Conservation (phyloP, 2,113 vertebrate species). For the Pachycephala philippinensis region DNA sequence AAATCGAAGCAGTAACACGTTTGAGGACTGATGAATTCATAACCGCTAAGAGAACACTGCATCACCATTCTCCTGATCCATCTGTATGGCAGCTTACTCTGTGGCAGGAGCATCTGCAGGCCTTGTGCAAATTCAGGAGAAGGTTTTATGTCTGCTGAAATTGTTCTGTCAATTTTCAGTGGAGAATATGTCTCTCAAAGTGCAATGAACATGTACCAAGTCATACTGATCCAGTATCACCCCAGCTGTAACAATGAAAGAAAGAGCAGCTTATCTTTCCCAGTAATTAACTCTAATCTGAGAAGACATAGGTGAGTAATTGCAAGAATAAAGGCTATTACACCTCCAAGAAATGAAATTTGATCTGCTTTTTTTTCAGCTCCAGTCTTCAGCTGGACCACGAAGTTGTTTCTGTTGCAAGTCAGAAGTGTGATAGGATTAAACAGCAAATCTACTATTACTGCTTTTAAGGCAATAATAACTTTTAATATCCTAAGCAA, state of each 20-base stretch:
- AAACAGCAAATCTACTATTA: background rate
- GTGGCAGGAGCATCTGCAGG: background rate
- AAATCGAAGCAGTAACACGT: background rate
- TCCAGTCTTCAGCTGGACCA: background rate
- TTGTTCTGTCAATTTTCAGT: background rate
- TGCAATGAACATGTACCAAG: background rate
- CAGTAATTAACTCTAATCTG: slow-evolving; percentile 21
- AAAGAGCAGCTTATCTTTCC: background rate
- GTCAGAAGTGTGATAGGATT: background rate
- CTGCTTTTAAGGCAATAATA: background rate
- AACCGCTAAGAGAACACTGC: background rate
- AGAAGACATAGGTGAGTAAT: background rate
- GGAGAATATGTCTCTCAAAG: background rate
- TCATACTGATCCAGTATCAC: background rate
- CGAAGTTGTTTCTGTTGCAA: background rate
- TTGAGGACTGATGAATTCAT: background rate
- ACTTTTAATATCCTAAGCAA: background rate
- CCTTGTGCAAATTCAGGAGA: background rate
- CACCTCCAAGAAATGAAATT: background rate
- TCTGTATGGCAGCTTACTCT: background rate
- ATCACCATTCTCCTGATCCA: background rate
- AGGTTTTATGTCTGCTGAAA: background rate
- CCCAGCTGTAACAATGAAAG: background rate
- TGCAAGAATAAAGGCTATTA: background rate
- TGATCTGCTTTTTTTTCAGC: background rate